Conservation (phyloP, 1,140 invertebrate species). For the Drosophila arizonae region DNA sequence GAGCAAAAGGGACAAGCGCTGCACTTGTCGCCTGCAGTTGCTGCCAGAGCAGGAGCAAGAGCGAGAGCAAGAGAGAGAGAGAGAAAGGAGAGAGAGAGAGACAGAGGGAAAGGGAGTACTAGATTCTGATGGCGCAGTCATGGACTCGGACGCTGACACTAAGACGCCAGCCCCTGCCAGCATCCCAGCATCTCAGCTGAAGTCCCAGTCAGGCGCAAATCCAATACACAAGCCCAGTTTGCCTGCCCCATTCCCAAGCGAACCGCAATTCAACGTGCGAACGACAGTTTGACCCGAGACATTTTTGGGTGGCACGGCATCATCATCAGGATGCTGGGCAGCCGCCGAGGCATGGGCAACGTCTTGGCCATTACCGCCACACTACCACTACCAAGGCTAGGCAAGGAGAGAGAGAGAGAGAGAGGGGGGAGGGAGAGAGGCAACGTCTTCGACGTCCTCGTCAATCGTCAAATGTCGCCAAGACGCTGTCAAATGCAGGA, state of each 20-base stretch:
- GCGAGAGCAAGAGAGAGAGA: slow-evolving; percentile 6
- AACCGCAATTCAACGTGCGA: slow-evolving; percentile 79
- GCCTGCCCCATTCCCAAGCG: slow-evolving; percentile 13
- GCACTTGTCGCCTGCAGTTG: slow-evolving; percentile 71
- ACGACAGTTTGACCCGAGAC: slow-evolving; percentile 76
- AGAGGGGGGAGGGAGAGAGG: background rate
- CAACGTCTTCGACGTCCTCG: slow-evolving; percentile 73
- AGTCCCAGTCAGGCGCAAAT: slow-evolving; percentile 67
- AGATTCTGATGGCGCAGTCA: slow-evolving; percentile 42
- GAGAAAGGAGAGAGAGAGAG: slow-evolving; percentile 7
- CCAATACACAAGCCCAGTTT: slow-evolving; percentile 62
- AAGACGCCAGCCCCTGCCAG: slow-evolving; percentile 64
- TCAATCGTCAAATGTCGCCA: slow-evolving; percentile 82
- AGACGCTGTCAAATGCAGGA: slow-evolving; percentile 77
- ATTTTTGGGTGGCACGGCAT: slow-evolving; percentile 61
- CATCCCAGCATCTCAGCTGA: slow-evolving; percentile 18
- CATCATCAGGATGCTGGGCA: slow-evolving; percentile 19
- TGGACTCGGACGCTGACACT: slow-evolving; percentile 73
- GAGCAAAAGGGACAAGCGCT: slow-evolving; percentile 26
- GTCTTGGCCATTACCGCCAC: slow-evolving; percentile 64
- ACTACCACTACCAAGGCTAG: background rate
- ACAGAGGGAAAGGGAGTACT: background rate
- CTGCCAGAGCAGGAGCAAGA: slow-evolving; percentile 15
- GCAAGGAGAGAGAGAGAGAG: no score
- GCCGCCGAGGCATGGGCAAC: background rate